Evolutionary conservation across 2,797 vertebrate species (phyloP), one percentile per base, ranked within the genome.

Genomic region (Coregonus suidteri): DNA sequence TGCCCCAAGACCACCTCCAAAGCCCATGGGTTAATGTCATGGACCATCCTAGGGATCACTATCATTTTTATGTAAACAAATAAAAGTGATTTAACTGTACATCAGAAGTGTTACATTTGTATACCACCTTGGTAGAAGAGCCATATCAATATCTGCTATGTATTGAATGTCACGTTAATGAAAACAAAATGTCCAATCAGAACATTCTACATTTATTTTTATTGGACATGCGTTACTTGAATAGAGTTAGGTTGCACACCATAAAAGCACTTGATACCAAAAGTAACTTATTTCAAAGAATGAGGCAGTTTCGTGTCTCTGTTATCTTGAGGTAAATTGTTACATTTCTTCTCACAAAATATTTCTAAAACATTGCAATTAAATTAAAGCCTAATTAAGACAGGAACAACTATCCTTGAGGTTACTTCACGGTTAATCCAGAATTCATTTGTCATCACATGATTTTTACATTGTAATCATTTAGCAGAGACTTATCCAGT

Each of bases 291-390:
- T 78, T 92, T 91, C 71, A 92, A 93, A 90, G 93, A 91, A 95
- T 93, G 93, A 95, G 94, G 94, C 93, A 95, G 93, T 93, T 94
- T 91, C 91, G 92, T 93, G 93, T 93, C 89, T 93, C 91, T 88
- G 37, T 41, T 93, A 93, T 90, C 92, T 90, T 95, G 94, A 95
- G 94, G 94, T 95, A 95, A 95, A 93, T 92, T 94, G 90, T 92
- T 88, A 94, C 88, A 87, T 91, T 90, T 89, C 92, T 86, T 77
- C 41, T 91, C 92, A 94, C 93, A 93, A 94, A 47, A 47, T 47
- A 47, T 47, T 47, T 73, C 41, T 92, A 92, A 85, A 93, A 94
- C 92, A 94, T 91, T 92, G 37, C 88, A 85, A 80, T 79, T 82
- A 75, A 81, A 75, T 84, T 87, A 92, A 93, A 86, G 84, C 93